Evolutionary conservation across 2,113 vertebrate genomes (phyloP).

Genomic region (Pristiophorus japonicus): DNA sequence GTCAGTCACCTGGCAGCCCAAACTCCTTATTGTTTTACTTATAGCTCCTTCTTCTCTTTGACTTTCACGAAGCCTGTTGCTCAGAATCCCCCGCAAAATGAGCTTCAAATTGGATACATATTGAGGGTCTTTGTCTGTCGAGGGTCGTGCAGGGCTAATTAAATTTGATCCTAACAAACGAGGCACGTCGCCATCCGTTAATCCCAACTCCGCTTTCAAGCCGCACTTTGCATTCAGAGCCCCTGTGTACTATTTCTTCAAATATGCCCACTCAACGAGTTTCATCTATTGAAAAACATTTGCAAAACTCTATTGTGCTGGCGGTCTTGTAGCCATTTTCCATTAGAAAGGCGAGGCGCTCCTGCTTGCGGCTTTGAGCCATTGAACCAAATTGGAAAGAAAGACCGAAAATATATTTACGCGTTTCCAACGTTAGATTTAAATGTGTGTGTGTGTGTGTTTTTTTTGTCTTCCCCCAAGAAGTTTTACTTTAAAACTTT

Average conservation of each 20-base stretch:
- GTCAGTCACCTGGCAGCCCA: conserved; percentile 74
- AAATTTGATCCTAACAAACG: conserved; percentile 76
- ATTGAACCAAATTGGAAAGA: conserved; percentile 57
- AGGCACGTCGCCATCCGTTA: conserved; percentile 58
- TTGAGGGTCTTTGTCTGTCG: conserved; percentile 68
- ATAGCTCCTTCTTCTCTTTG: conserved; percentile 46
- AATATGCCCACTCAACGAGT: conserved; percentile 66
- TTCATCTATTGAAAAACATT: conserved; percentile 72
- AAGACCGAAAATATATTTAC: conserved; percentile 58
- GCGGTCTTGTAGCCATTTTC: conserved; percentile 62
- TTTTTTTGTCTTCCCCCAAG: too few species aligned
- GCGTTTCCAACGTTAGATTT: conserved; percentile 46
- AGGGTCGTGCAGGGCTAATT: conserved; percentile 71
- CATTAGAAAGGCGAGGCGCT: conserved; percentile 62
- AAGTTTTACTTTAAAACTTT: neutral
- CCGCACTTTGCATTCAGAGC: conserved; percentile 49
- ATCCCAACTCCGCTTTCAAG: conserved; percentile 60
- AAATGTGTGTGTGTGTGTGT: neutral
- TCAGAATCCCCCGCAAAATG: conserved; percentile 57
- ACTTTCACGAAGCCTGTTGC: conserved; percentile 50
- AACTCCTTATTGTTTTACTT: conserved; percentile 42
- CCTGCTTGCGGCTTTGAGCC: conserved; percentile 66
- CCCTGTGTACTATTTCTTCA: conserved; percentile 44
- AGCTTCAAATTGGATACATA: conserved; percentile 66
- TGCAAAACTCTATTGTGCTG: conserved; percentile 70